These are phyloP conservation scores for Sparidentex hasta DNA, from an alignment of 2,797 vertebrate genomes.

Conservation along the genomic window DNA sequence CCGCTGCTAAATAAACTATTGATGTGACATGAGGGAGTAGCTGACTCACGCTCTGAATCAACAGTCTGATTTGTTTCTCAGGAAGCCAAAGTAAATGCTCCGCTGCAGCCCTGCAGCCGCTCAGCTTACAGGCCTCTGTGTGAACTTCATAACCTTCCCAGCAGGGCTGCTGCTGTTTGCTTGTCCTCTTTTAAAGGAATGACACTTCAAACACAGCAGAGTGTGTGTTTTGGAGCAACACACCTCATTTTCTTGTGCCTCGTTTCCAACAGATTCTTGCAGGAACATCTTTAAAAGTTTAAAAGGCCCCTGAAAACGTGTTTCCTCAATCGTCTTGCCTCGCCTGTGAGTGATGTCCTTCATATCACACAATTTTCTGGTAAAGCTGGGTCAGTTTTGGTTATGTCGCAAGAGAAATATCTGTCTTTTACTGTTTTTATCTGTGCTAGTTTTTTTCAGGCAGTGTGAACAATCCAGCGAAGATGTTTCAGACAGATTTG, in stretches of 20 bases:
- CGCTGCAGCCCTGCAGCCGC: constrained; percentile 27
- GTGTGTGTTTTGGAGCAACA: constrained; percentile 24
- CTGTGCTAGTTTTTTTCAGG: neutral
- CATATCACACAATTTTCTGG: neutral
- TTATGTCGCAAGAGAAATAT: neutral
- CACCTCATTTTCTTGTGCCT: neutral
- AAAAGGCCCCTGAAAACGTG: neutral
- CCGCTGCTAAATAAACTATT: constrained; percentile 62
- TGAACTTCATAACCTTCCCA: constrained; percentile 45
- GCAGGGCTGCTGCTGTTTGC: constrained; percentile 53
- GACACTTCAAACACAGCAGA: constrained; percentile 22
- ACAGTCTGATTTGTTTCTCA: constrained; percentile 46
- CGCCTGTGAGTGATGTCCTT: neutral
- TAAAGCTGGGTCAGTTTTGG: neutral
- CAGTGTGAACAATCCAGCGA: too few relatives aligned
- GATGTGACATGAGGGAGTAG: constrained; percentile 63
- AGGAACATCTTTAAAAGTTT: neutral
- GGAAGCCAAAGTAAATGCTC: constrained; percentile 53
- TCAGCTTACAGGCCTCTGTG: constrained; percentile 4
- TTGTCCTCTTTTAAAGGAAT: constrained; percentile 42
- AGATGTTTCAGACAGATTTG: too few relatives aligned
- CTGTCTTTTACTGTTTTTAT: neutral
- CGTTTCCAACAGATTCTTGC: neutral
- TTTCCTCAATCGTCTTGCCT: neutral
- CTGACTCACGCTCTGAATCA: constrained; percentile 62